Base-by-base conservation (phyloP, 2,888 invertebrate genomes). In the Limnephilus rhombicus region DNA sequence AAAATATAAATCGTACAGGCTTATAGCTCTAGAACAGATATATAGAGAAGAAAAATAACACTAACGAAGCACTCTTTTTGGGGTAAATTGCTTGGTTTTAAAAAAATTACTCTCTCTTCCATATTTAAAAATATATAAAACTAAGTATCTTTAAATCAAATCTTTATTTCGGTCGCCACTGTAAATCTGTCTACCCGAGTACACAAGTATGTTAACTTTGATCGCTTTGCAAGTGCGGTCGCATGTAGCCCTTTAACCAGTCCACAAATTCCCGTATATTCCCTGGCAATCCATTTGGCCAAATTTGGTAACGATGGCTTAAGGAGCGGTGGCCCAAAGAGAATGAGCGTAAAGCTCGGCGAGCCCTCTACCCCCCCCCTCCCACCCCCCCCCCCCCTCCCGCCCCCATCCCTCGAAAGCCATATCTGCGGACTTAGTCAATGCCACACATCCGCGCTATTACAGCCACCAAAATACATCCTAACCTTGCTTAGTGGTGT, bases 231-330 rank as follows among this genome's bases (percentile, higher is more conserved):
- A 68, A 68, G 68, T 68, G 68, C 68, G 68, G 68, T 68, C 68
- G 68, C 68, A n/a, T 68, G 68, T 68, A 68, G 68, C 68, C 68
- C 68, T 68, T 68, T 68, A 24, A 68, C 68, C 68, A 68, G 68
- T 68, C 68, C n/a, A 68, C 68, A 68, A 68, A 68, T 68, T 68
- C 68, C 68, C 68, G 24, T 68, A 68, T 68, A 68, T n/a, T 68
- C 68, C 68, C 68, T 9, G 68, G 68, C 68, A 68, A 68, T 68
- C 68, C 68, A 68, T 68, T 68, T 68, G 24, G 68, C 68, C 68
- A 68, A 68, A 68, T 68, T 68, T 68, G 68, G 68, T 68, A 68
- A 68, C 68, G 68, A 68, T 68, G 68, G 68, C 68, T 68, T 68
- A 68, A 68, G 68, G n/a, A 68, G 68, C 68, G 68, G 68, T 68